Evolutionary conservation across 2,113 vertebrate genomes (phyloP).

Genomic region (Xiphophorus maculatus): DNA sequence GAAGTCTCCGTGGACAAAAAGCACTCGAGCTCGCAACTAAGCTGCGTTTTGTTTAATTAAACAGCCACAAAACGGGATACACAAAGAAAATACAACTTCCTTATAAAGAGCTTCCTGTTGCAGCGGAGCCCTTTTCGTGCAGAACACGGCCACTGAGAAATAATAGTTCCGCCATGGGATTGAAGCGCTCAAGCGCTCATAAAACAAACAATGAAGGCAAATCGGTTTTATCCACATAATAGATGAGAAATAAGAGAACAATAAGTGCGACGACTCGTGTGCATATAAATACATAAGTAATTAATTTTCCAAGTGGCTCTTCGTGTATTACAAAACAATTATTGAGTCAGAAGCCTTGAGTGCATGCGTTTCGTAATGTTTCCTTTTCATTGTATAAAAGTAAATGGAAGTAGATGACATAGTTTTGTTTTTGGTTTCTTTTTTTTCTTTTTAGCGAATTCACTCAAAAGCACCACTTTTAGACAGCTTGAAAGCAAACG

Average conservation of each 20-base stretch:
- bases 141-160: slow-evolving; percentile 53
- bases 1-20: slow-evolving; percentile 14
- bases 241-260: background rate
- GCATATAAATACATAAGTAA: too few relatives aligned
- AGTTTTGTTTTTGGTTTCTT: background rate
- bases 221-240: background rate
- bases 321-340: slow-evolving; percentile 21
- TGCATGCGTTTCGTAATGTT: slow-evolving; percentile 18
- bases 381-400: background rate
- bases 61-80: slow-evolving; percentile 82
- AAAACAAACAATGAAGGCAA: slow-evolving; percentile 41
- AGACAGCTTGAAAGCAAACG: background rate
- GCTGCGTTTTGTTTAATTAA: slow-evolving; percentile 76
- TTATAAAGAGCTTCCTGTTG: slow-evolving; percentile 81
- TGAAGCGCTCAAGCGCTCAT: slow-evolving; percentile 28
- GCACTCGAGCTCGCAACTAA: slow-evolving; percentile 38
- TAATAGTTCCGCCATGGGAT: slow-evolving; percentile 75
- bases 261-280: background rate
- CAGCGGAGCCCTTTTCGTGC: slow-evolving; percentile 68
- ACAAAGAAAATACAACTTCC: slow-evolving; percentile 87
- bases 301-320: background rate
- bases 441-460: too few relatives aligned
- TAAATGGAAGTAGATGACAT: background rate
- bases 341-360: background rate
- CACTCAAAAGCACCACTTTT: background rate